A percentile compares a stretch with the other conserved stretches of the same genome.
These are phyloP conservation scores for Pantala flavescens DNA, from an alignment of 1,140 invertebrate species.

Conservation along the genomic window DNA sequence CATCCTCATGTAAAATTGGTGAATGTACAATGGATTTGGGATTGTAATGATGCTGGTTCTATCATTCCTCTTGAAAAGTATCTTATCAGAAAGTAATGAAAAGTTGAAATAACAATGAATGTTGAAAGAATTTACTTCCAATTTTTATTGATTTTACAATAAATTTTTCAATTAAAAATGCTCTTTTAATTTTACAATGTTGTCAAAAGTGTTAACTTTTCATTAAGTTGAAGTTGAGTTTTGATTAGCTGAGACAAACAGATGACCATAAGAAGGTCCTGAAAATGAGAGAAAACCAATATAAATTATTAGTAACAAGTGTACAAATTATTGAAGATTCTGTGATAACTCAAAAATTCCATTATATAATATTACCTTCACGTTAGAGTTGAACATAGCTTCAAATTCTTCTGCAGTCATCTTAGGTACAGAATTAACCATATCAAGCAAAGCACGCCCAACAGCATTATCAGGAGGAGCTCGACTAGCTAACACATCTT, in stretches of 20 bases:
- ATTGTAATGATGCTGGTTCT: neutral
- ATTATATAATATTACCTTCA: constrained; percentile 55
- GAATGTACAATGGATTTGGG: neutral
- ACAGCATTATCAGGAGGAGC: constrained; percentile 62
- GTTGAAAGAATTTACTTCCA: too few species aligned
- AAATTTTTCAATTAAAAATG: constrained; percentile 9
- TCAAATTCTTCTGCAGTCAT: constrained; percentile 84
- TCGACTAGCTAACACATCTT: constrained; percentile 65
- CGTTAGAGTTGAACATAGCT: constrained; percentile 89
- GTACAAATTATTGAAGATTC: neutral
- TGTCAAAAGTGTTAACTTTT: constrained; percentile 79
- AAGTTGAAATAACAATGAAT: too few species aligned
- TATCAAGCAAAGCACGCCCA: constrained; percentile 73
- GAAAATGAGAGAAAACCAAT: constrained; percentile 32
- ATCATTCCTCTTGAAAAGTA: neutral
- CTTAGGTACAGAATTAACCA: constrained; percentile 83
- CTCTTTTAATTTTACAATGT: constrained; percentile 39
- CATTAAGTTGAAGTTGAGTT: constrained; percentile 88
- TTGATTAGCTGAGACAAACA: constrained; percentile 92
- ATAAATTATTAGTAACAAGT: constrained; percentile 17
- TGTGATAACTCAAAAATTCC: neutral
- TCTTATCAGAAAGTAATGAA: neutral
- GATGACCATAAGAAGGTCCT: constrained; percentile 92
- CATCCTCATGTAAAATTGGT: neutral
- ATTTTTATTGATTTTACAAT: neutral